These are phyloP conservation scores for Fopius arisanus DNA, from an alignment of 1,140 invertebrate species.

Conservation along the genomic window DNA sequence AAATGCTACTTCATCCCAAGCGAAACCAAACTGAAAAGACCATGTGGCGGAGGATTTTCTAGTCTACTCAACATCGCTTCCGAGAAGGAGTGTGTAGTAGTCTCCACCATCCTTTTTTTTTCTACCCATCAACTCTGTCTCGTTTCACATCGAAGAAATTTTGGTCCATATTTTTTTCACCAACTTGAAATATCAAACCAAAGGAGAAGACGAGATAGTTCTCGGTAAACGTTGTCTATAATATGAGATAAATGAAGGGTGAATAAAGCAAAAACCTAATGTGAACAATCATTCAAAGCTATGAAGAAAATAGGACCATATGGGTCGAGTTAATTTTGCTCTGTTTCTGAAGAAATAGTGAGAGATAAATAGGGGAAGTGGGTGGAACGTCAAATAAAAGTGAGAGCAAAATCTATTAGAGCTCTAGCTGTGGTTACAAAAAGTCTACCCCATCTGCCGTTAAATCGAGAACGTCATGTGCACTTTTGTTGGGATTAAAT, in stretches of 20 bases:
- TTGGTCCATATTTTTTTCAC: background rate
- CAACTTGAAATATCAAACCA: background rate
- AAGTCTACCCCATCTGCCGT: background rate
- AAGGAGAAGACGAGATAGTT: background rate
- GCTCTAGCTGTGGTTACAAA: background rate
- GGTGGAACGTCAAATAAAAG: background rate
- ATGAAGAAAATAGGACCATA: background rate
- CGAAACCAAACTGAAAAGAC: background rate
- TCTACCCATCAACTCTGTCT: background rate
- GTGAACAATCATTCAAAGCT: background rate
- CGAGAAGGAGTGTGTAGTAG: background rate
- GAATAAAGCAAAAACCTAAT: background rate
- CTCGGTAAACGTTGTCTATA: background rate
- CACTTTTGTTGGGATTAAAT: background rate
- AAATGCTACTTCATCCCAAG: background rate
- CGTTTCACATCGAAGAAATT: background rate
- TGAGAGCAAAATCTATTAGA: background rate
- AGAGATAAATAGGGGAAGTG: background rate
- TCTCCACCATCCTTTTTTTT: background rate
- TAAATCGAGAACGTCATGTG: background rate
- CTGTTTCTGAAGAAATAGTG: background rate
- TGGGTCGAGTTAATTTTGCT: background rate
- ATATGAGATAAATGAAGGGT: background rate
- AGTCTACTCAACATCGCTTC: slow-evolving; percentile 6
- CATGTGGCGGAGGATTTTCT: background rate